Evolutionary conservation across 2,113 vertebrate species (phyloP), one percentile per base, ranked within the genome.

Genomic region (Polypterus bichir): DNA sequence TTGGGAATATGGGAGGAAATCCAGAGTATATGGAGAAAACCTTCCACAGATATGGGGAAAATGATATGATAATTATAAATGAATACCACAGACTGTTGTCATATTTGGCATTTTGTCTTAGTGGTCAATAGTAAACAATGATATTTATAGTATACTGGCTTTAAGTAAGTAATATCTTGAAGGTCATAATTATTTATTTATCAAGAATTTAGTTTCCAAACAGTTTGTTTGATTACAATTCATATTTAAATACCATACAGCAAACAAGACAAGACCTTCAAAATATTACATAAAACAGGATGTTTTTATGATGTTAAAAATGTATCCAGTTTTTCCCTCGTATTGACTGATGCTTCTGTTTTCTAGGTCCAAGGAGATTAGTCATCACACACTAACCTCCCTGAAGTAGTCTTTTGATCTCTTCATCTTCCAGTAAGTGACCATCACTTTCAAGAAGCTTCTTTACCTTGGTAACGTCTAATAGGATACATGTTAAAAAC

Each of bases 381-480:
- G 84, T 83, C 71, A 51, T 72, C 69, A 54, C 63, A 64, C 71
- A 90, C 86, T 88, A 77, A 93, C 91, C 91, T 90, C 86, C 89
- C 81, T 88, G 80, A 59, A 89, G 81, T 71, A 92, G 79, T 66
- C 77, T 84, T 86, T 88, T 84, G 79, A 91, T 87, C 64, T 91
- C 85, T 78, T 91, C 88, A 69, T 92, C 89, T 76, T 85, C 83
- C 71, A 89, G 82, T 75, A 88, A 81, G 76, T 81, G 85, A 74
- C 70, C 81, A 76, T 90, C 87, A 76, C 85, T 85, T 85, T 86
- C 83, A 82, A 90, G 81, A 81, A 87, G 80, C 86, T 79, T 88
- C 80, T 86, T 88, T 70, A 88, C 79, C 76, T 89, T 89, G 81
- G 84, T 85, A 76, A 88, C 81, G 73, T 91, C 91, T 93, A 78